Base-by-base conservation (phyloP, 2,113 vertebrate species). In the Condylura cristata region DNA sequence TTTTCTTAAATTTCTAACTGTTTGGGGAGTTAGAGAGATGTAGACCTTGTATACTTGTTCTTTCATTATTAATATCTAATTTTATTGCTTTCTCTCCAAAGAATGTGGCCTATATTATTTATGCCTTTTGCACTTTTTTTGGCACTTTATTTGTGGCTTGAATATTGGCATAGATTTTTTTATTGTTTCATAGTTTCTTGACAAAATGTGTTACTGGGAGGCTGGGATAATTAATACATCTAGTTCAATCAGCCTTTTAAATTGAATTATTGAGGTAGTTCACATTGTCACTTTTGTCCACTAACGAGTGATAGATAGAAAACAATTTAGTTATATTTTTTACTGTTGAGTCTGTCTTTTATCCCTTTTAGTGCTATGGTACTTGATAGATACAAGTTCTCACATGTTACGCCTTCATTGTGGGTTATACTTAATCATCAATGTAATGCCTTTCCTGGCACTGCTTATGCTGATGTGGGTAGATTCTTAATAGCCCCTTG, bases 41-140 rank as follows among this genome's bases (percentile, higher is more conserved):
- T n/a, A 10, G 14, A 44, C 14, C 32, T 79, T 46, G 22, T 66
- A 18, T 93, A 37, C 81, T 80, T 93, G n/a, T 81, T 74, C 34
- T 88, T 68, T 91, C 30, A 71, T 83, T 74, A 75, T 82, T 83
- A 74, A 60, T n/a, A 63, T 48, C 60, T 83, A 24, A 37, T 89
- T 71, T 84, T 91, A 86, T 58, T 83, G 24, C 46, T 70, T 93
- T 91, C 60, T 66, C n/a, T 22, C 89, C 79, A 56, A 91, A 96
- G 86, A 86, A 72, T 34, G 6, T 48, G 26, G 16, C 60, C 81
- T 60, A 34, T 34, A 28, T 83, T 94, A 53, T 83, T 83, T 75
- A 41, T 85, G 37, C 66, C 72, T 58, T 60, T 84, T 90, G 61
- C 39, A 32, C 26, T 88, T 86, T 61, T 61, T 90, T 39, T 20